Evolutionary conservation across 2,797 vertebrate species (phyloP).

Genomic region (Cryptoprocta ferox): DNA sequence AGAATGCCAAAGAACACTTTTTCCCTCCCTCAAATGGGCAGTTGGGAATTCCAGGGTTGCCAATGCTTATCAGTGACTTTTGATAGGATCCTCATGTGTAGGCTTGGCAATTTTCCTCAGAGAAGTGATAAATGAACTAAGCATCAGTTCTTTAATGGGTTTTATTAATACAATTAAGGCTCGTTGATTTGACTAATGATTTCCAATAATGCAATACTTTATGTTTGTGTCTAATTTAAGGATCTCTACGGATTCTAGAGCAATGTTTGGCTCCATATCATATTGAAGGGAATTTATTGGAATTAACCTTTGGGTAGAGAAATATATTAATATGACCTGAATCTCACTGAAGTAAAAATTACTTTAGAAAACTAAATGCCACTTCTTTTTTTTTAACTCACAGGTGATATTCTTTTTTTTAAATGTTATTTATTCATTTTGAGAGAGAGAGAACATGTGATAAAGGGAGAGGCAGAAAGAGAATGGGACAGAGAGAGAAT

Average conservation of each 20-base stretch:
- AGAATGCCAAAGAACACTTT: neutral
- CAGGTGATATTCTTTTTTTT: neutral
- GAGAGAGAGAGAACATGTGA: no score
- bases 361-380: neutral
- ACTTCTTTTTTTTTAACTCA: neutral
- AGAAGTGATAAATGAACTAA: neutral
- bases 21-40: neutral
- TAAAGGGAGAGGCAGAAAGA: no score
- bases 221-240: constrained; percentile 30
- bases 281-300: neutral
- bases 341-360: neutral
- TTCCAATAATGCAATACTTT: neutral
- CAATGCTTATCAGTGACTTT: neutral
- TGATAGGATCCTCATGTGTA: neutral
- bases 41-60: neutral
- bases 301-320: neutral
- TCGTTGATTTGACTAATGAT: constrained; percentile 49
- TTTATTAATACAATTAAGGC: constrained; percentile 36
- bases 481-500: no score
- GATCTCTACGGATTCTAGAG: neutral
- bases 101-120: neutral
- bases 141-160: neutral
- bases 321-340: neutral
- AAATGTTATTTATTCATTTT: no score
- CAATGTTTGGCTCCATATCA: neutral